phyloP scores from a whole-genome alignment of 2,888 invertebrate species.

The Poecilobothrus nobilitatus region DNA sequence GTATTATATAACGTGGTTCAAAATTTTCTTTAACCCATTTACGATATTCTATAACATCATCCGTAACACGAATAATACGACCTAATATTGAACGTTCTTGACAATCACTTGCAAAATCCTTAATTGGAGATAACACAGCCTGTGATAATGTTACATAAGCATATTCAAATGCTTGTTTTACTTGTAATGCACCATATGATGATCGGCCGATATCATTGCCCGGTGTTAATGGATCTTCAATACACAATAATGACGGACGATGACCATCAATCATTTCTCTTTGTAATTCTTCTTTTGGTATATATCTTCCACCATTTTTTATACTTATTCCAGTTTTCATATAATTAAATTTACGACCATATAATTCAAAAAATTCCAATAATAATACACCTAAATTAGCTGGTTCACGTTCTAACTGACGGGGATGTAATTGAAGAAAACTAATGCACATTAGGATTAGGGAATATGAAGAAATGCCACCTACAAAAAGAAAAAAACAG shows the following conservation, averaged over 20 bases:
- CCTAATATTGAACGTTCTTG: conserved; percentile 65
- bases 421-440: conserved; percentile 87
- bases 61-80: conserved; percentile 84
- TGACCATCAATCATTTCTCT: conserved; percentile 92
- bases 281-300: conserved; percentile 88
- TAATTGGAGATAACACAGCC: conserved; percentile 53
- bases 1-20: conserved; percentile 36
- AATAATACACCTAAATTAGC: conserved; percentile 88
- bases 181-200: conserved; percentile 67
- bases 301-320: conserved; percentile 86
- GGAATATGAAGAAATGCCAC: conserved; percentile 98
- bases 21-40: conserved; percentile 45
- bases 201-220: conserved; percentile 97
- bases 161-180: conserved; percentile 92
- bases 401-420: conserved; percentile 61
- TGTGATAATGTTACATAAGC: conserved; percentile 79
- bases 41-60: conserved; percentile 70
- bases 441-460: conserved; percentile 97
- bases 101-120: conserved; percentile 49
- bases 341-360: conserved; percentile 94
- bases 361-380: conserved; percentile 95
- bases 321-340: conserved; percentile 89
- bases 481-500: conserved; percentile 21
- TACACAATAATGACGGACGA: conserved; percentile 86
- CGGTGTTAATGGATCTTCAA: conserved; percentile 93